phyloP scores from a whole-genome alignment of 2,113 vertebrate species.

The Halcyon senegalensis region DNA sequence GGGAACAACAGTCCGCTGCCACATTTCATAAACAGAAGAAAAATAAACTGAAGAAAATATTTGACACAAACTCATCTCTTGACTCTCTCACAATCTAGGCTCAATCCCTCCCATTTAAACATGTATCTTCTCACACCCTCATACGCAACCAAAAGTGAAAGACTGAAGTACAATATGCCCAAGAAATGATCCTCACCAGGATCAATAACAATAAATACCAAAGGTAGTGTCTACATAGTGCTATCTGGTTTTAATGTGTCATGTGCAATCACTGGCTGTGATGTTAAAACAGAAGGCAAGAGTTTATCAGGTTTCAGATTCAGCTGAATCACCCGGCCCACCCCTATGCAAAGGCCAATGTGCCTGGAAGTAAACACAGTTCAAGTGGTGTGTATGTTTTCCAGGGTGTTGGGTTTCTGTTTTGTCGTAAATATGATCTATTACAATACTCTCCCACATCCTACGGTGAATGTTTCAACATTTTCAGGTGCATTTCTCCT shows the following conservation, averaged over 20 bases:
- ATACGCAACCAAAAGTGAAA: background rate
- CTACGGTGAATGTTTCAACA: constrained; percentile 53
- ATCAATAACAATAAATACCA: constrained; percentile 44
- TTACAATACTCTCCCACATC: constrained; percentile 51
- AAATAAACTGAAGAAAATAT: background rate
- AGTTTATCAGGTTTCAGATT: constrained; percentile 75
- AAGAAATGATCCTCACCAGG: background rate
- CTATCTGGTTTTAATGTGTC: constrained; percentile 47
- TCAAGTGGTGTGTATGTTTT: constrained; percentile 62
- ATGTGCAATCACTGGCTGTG: constrained; percentile 42
- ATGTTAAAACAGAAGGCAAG: constrained; percentile 68
- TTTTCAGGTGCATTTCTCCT: constrained; percentile 67
- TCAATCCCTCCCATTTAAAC: background rate
- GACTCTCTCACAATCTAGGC: background rate
- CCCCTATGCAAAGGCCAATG: constrained; percentile 64
- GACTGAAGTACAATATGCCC: background rate
- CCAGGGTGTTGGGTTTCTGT: constrained; percentile 70
- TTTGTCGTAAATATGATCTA: constrained; percentile 71
- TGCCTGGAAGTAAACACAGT: constrained; percentile 68
- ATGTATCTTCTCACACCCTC: background rate
- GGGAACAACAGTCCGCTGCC: background rate
- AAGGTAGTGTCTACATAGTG: constrained; percentile 14
- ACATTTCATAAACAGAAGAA: background rate
- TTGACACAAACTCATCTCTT: background rate
- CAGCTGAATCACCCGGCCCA: constrained; percentile 66